These are phyloP conservation scores for Penaeus chinensis DNA, from an alignment of 1,140 invertebrate genomes.

Conservation along the genomic window DNA sequence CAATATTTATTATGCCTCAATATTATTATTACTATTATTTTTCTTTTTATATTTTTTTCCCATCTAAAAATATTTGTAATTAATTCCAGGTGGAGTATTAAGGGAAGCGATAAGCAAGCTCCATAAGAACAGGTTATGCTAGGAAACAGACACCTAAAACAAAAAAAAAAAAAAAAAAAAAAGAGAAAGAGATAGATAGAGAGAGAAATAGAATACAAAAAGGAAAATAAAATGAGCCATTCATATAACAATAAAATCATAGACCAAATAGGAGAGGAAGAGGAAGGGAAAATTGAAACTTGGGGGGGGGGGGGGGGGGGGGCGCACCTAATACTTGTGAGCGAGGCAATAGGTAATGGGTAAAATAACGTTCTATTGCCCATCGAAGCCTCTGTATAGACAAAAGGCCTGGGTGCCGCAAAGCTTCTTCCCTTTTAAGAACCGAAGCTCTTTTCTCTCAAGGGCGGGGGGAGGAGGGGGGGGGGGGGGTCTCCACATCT, in stretches of 20 bases:
- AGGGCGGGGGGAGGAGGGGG: too few species aligned
- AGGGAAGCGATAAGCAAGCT: conserved; percentile 45
- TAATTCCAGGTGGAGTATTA: too few species aligned
- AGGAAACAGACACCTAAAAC: background rate
- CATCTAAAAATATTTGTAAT: too few species aligned
- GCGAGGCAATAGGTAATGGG: conserved; percentile 44
- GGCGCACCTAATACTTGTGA: conserved; percentile 55
- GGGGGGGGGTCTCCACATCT: background rate
- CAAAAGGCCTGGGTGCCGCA: conserved; percentile 29
- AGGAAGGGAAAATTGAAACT: too few species aligned
- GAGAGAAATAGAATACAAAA: background rate
- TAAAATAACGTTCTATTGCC: conserved; percentile 53
- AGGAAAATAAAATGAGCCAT: too few species aligned
- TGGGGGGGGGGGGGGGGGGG: background rate
- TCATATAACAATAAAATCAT: too few species aligned
- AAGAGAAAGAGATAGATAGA: too few species aligned
- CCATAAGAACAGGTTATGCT: conserved; percentile 35
- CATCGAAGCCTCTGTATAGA: conserved; percentile 50
- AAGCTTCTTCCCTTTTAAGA: background rate
- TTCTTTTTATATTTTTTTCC: too few species aligned
- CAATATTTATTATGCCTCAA: too few species aligned
- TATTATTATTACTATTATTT: too few species aligned
- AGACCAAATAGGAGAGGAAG: too few species aligned
- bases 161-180: background rate
- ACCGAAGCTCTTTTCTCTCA: too few species aligned